Conservation (phyloP, 2,888 invertebrate species). For the Sesamia inferens region DNA sequence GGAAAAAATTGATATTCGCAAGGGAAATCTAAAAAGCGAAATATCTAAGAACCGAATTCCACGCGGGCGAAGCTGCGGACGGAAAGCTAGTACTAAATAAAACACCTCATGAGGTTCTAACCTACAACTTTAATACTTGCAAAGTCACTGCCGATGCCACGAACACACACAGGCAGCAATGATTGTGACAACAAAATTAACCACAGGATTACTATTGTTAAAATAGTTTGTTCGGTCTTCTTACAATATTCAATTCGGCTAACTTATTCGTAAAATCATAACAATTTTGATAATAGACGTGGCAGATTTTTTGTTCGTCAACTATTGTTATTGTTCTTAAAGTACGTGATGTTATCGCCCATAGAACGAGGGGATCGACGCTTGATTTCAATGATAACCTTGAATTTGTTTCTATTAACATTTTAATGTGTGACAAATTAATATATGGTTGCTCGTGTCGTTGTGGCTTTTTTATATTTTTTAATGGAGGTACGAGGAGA, state of each 20-base stretch:
- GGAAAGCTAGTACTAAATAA: no score
- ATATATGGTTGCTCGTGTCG: neutral
- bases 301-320: slow-evolving; percentile 26
- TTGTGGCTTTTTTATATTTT: neutral
- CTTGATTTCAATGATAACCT: slow-evolving; percentile 3
- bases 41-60: no score
- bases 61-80: no score
- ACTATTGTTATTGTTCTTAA: slow-evolving; percentile 39
- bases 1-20: no score
- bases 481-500: no score
- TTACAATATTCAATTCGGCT: neutral
- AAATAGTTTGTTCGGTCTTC: neutral
- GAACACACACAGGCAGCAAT: no score
- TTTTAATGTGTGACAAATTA: neutral
- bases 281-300: slow-evolving; percentile 17
- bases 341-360: slow-evolving; percentile 32
- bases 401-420: neutral
- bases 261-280: neutral
- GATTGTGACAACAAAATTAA: no score
- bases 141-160: no score
- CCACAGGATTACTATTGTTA: no score
- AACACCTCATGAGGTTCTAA: no score
- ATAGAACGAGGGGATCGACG: slow-evolving; percentile 9
- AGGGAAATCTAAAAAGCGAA: no score
- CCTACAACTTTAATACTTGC: no score